A percentile compares a stretch with the other conserved stretches of the same genome.
Evolutionary conservation across 2,888 invertebrate genomes (phyloP).

Genomic region (Cryptocheilus praepositus): DNA sequence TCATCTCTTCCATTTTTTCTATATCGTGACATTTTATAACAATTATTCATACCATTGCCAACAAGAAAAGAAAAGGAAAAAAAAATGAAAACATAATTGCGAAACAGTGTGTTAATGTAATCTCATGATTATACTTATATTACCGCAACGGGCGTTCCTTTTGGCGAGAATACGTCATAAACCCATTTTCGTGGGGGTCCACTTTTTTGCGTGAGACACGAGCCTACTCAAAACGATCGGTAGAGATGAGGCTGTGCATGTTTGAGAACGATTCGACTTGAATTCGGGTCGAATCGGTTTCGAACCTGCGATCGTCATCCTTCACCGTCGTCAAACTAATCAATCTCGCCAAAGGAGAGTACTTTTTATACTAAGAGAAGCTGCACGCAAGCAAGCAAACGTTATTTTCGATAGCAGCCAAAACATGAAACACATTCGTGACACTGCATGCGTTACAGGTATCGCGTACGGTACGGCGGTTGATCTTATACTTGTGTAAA

Average conservation of each 20-base stretch:
- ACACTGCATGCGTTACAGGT: conserved; percentile 60
- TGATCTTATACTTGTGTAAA: conserved; percentile 69
- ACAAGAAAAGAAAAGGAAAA: conserved; percentile 39
- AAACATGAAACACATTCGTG: conserved; percentile 40
- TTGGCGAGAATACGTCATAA: conserved; percentile 47
- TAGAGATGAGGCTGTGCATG: conserved; percentile 36
- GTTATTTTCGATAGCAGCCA: conserved; percentile 60
- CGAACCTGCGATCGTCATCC: conserved; percentile 29
- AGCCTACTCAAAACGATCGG: conserved; percentile 31
- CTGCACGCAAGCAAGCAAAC: conserved; percentile 47
- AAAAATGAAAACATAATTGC: conserved; percentile 46
- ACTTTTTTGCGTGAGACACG: conserved; percentile 23
- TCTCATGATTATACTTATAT: conserved; percentile 64
- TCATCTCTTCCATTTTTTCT: conserved; percentile 67
- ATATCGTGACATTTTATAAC: conserved; percentile 69
- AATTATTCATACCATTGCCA: conserved; percentile 59
- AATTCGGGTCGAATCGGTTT: neutral
- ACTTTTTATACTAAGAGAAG: conserved; percentile 51
- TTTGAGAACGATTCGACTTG: conserved; percentile 30
- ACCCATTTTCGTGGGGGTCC: conserved; percentile 40
- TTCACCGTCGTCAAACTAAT: conserved; percentile 4
- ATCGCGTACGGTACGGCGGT: conserved; percentile 57
- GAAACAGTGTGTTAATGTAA: conserved; percentile 64
- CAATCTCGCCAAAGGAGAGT: conserved; percentile 50
- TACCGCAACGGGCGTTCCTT: conserved; percentile 57